A percentile compares a stretch with the other conserved stretches of the same genome.
These are phyloP conservation scores for Chloroceryle amazona DNA, from an alignment of 2,797 vertebrate genomes.

Conservation along the genomic window DNA sequence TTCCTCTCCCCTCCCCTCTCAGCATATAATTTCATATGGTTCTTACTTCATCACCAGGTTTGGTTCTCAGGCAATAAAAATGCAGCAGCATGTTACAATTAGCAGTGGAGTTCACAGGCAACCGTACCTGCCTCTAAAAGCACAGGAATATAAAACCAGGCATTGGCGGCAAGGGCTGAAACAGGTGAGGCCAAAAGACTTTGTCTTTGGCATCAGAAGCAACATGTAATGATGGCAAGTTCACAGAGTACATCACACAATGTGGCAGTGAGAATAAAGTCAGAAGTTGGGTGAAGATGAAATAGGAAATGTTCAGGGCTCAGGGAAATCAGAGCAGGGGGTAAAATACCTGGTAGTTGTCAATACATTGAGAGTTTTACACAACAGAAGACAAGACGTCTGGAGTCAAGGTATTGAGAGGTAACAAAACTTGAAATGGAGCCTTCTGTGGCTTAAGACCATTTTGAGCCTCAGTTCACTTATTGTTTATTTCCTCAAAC, in stretches of 20 bases:
- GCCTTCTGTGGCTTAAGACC: background rate
- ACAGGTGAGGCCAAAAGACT: background rate
- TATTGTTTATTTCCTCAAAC: background rate
- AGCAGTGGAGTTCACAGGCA: background rate
- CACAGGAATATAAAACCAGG: background rate
- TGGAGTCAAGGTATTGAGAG: background rate
- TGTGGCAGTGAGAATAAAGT: background rate
- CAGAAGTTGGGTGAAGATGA: background rate
- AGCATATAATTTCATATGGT: background rate
- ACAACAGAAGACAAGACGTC: background rate
- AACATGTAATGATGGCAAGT: background rate
- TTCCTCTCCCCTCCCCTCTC: background rate
- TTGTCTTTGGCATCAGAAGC: background rate
- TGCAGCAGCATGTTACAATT: background rate
- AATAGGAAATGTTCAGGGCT: background rate
- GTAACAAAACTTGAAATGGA: background rate
- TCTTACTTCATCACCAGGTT: background rate
- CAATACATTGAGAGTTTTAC: background rate
- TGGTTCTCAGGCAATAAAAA: background rate
- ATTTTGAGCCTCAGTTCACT: background rate
- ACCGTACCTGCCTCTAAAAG: background rate
- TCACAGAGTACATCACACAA: background rate
- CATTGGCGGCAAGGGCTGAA: background rate
- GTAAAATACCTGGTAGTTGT: background rate
- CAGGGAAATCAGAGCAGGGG: background rate